Evolutionary conservation across 1,140 invertebrate species (phyloP), one percentile per base, ranked within the genome.

Genomic region (Bombus huntii): DNA sequence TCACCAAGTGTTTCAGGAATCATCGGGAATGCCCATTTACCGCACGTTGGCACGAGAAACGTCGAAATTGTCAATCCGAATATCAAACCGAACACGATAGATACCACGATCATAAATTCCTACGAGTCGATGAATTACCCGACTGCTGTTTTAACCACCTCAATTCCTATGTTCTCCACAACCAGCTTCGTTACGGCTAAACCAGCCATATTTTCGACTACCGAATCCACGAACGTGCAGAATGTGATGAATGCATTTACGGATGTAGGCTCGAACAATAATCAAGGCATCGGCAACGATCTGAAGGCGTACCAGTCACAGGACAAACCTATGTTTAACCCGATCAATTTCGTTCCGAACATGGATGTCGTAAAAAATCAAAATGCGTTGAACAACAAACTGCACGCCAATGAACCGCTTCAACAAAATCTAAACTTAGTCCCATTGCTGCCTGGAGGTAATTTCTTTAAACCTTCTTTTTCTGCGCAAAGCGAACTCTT

Each of bases 51-150:
- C 2, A 87, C 92, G 10, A 93, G 93, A 80, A 94, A 93, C 62
- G 94, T 95, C 0, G 93, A 95, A 72, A 95, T 95, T 8, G 44
- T 94, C 2, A 95, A 95, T 91, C 94, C 94, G 0, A 95, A 94
- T 79, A 83, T 95, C 3, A 95, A 93, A 59, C 89, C 92, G 12
- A 94, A 90, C 74, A 75, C 92, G 12, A 42, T 93, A 31, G 94
- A 94, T 37, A 37, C 91, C 0, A 76, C 88, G 3, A 62, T 92
- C 0, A 44, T 91, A 0, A 92, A 91, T 76, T 68, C 91, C n/a
- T 86, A 92, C 34, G 89, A 90, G 53, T 39, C 92, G 0, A 81
- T 94, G 79, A 91, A 93, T 79, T 95, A 94, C 72, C 92, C 91
- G 4, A 44, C 92, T 15, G 83, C 93, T 0, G 87, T 95, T 12